phyloP scores from a whole-genome alignment of 1,140 invertebrate species.

The Drosophila sp. region DNA sequence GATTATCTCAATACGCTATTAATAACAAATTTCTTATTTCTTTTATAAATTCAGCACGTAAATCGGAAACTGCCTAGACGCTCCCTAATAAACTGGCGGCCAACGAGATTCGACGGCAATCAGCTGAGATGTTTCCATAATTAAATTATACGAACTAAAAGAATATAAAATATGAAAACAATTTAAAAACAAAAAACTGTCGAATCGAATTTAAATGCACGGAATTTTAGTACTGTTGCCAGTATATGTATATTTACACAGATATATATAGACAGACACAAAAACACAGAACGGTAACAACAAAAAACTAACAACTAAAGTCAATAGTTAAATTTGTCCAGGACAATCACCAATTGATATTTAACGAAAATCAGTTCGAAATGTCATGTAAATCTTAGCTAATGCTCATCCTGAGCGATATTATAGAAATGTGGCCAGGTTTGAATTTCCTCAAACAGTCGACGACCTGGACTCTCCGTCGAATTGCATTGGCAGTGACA shows the following conservation, averaged over 20 bases:
- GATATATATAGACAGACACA: not conserved
- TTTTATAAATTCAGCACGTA: conserved; percentile 48
- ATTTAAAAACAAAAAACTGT: conserved; percentile 15
- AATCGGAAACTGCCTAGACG: conserved; percentile 62
- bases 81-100: conserved; percentile 31
- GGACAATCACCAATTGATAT: conserved; percentile 24
- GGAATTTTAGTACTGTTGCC: not conserved
- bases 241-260: not conserved
- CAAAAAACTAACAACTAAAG: conserved; percentile 13
- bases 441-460: conserved; percentile 78
- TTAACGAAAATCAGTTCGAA: conserved; percentile 23
- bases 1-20: not conserved
- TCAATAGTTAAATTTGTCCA: conserved; percentile 22
- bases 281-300: conserved; percentile 11
- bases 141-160: conserved; percentile 52
- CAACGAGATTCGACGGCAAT: conserved; percentile 18
- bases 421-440: conserved; percentile 81
- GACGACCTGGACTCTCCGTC: conserved; percentile 80
- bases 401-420: conserved; percentile 55
- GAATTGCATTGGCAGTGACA: conserved; percentile 85
- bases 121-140: conserved; percentile 59
- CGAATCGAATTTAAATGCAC: conserved; percentile 1
- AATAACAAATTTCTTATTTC: conserved; percentile 3
- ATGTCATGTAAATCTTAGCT: conserved; percentile 32
- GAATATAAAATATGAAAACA: conserved; percentile 47